These are phyloP conservation scores for Pygoscelis adeliae DNA, from an alignment of 2,113 vertebrate species.

Conservation along the genomic window DNA sequence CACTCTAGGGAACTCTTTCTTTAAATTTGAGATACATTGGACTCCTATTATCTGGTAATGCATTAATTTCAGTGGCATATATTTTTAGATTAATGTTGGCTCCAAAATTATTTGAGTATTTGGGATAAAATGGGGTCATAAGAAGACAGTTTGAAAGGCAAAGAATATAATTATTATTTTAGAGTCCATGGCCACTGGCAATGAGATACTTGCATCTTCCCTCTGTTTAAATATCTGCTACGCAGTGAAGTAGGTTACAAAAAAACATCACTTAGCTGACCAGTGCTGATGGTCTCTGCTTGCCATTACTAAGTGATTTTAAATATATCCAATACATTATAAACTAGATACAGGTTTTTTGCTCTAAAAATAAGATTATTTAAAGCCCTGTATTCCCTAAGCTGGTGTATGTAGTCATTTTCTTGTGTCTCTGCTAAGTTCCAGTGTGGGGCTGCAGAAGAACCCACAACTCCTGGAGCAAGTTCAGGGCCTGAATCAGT, in stretches of 20 bases:
- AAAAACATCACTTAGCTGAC: background rate
- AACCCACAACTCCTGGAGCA: background rate
- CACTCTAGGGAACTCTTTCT: background rate
- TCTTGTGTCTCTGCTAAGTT: background rate
- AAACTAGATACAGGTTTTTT: background rate
- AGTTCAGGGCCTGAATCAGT: background rate
- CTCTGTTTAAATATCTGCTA: background rate
- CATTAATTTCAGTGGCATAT: background rate
- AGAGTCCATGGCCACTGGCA: background rate
- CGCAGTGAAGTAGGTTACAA: background rate
- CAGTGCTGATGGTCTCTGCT: background rate
- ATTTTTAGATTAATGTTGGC: background rate
- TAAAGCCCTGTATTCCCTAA: background rate
- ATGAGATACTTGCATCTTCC: background rate
- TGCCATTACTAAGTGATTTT: background rate
- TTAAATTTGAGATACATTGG: background rate
- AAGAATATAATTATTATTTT: background rate
- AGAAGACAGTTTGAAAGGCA: background rate
- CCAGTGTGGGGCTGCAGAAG: background rate
- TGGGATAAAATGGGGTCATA: background rate
- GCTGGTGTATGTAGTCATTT: background rate
- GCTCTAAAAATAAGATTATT: background rate
- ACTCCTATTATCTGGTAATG: background rate
- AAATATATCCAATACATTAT: background rate
- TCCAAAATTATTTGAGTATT: conserved; percentile 7